Conservation (phyloP, 2,888 invertebrate species). For the Hydroisotoma schaefferi region DNA sequence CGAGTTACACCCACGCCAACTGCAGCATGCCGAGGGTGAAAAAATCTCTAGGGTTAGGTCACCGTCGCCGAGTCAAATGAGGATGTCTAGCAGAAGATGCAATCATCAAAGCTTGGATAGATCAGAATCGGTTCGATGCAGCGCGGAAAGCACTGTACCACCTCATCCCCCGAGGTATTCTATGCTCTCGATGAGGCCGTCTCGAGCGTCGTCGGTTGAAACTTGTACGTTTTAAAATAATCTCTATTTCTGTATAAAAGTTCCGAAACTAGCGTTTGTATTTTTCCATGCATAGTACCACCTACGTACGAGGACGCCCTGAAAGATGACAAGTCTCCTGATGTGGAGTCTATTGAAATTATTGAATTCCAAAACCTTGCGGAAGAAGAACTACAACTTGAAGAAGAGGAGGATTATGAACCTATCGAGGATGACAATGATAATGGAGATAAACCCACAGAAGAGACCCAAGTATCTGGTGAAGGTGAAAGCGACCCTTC, state of each 20-base stretch:
- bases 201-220: slow-evolving; percentile 1
- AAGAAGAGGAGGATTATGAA: neutral
- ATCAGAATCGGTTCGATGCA: neutral
- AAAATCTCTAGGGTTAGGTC: neutral
- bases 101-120: neutral
- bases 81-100: neutral
- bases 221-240: neutral
- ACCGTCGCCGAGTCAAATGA: neutral
- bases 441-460: too few relatives aligned
- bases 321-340: neutral
- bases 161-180: neutral
- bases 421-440: neutral
- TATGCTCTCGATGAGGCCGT: neutral
- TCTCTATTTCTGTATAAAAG: neutral
- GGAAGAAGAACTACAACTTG: neutral
- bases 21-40: neutral
- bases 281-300: neutral
- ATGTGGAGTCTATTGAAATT: neutral
- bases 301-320: neutral
- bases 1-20: neutral
- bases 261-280: neutral
- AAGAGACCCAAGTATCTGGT: too few relatives aligned
- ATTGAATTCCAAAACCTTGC: neutral
- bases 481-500: too few relatives aligned
- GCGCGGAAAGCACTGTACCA: neutral